Conservation (phyloP, 2,113 vertebrate species). For the Galeopterus variegatus region DNA sequence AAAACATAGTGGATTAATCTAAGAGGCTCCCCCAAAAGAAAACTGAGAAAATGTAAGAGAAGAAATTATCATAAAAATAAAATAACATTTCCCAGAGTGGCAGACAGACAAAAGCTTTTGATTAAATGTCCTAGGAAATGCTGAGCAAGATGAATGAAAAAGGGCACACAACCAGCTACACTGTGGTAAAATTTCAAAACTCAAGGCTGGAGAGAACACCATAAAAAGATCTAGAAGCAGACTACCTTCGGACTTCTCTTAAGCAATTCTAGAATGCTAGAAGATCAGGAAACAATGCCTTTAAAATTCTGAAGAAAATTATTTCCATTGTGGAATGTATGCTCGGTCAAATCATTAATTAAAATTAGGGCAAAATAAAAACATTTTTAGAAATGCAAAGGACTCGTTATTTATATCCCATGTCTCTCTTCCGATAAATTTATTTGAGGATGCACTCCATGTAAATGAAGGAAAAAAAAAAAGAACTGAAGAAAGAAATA, state of each 20-base stretch:
- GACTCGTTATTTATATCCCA: conserved; percentile 34
- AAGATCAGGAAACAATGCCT: background rate
- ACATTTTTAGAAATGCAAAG: conserved; percentile 30
- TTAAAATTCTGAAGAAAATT: conserved; percentile 55
- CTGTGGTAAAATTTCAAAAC: conserved; percentile 3
- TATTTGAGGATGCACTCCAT: background rate
- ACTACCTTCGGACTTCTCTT: background rate
- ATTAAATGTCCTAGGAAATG: conserved; percentile 39
- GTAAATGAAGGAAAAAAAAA: background rate
- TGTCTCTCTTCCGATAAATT: conserved; percentile 27
- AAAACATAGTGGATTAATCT: background rate
- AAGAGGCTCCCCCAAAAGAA: background rate
- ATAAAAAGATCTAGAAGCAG: conserved; percentile 9
- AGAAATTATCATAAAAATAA: conserved; percentile 47
- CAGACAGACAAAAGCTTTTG: background rate
- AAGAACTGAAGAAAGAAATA: conserved; percentile 30
- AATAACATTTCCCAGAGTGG: conserved; percentile 47
- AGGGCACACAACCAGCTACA: background rate
- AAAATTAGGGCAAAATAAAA: conserved; percentile 53
- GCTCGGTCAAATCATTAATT: conserved; percentile 51
- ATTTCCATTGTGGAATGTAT: conserved; percentile 51
- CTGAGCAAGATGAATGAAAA: conserved; percentile 53
- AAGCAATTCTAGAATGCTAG: conserved; percentile 35
- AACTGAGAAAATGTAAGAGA: background rate
- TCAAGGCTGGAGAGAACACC: background rate